Conservation (phyloP, 2,113 vertebrate genomes). For the Lamprologus lemairii region DNA sequence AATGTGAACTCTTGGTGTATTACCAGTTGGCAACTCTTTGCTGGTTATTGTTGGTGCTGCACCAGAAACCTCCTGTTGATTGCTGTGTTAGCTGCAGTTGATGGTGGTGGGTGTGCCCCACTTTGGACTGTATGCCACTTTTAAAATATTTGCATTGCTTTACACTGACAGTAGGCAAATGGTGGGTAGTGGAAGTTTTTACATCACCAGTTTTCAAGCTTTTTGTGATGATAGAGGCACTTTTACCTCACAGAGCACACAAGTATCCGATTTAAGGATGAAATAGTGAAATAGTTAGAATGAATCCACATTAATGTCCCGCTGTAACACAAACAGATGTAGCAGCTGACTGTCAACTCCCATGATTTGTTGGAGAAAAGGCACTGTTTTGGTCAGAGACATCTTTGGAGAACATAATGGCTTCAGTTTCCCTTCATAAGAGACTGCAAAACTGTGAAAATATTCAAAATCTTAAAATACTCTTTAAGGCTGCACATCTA, state of each 20-base stretch:
- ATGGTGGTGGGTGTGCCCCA: background rate
- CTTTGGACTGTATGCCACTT: background rate
- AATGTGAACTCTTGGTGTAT: background rate
- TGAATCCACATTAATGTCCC: background rate
- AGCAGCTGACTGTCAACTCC: background rate
- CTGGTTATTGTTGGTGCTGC: background rate
- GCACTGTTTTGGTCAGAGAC: background rate
- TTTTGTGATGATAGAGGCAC: background rate
- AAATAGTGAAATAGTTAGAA: fast-evolving
- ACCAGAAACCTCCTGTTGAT: background rate
- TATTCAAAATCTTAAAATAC: fast-evolving
- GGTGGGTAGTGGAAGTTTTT: background rate
- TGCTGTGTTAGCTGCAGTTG: background rate
- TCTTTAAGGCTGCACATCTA: background rate
- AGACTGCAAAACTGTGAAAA: background rate
- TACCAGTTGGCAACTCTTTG: no score
- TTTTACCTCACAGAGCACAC: background rate
- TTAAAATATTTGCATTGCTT: background rate
- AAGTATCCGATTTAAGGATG: background rate
- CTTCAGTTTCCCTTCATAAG: background rate
- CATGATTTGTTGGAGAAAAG: background rate
- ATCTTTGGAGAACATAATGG: background rate
- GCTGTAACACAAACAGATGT: background rate
- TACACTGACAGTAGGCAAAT: background rate
- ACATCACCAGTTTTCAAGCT: background rate